phyloP scores from a whole-genome alignment of 2,888 invertebrate species.

The Eurytoma adleriae region DNA sequence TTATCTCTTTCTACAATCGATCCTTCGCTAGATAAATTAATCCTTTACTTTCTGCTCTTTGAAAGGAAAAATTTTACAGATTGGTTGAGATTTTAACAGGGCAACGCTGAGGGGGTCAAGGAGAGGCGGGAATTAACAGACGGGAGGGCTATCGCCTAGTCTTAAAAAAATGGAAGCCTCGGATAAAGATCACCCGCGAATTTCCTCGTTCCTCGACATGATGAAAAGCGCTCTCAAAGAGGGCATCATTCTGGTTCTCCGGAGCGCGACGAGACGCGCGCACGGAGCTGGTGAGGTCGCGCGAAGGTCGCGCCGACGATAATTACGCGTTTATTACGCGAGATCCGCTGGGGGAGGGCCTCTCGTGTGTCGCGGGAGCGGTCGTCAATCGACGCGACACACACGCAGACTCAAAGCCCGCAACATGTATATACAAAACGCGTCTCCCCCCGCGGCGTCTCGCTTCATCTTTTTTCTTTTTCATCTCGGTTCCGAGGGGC shows the following conservation, averaged over 20 bases:
- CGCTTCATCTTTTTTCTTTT: not conserved
- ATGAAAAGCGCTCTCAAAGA: not conserved
- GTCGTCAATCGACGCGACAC: constrained; percentile 23
- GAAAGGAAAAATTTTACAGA: constrained; percentile 4
- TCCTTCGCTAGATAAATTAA: not conserved
- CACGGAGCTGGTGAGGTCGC: constrained; percentile 6
- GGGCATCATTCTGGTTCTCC: too few species aligned
- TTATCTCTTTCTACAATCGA: not conserved
- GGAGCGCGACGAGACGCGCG: not conserved
- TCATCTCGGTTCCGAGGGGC: not conserved
- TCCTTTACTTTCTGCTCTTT: not conserved
- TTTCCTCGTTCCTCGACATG: constrained; percentile 3
- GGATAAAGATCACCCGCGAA: constrained; percentile 31
- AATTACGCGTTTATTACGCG: constrained; percentile 46
- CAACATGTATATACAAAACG: not conserved
- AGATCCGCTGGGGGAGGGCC: constrained; percentile 42
- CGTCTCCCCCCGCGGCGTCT: not conserved
- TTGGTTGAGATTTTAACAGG: not conserved
- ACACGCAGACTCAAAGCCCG: not conserved
- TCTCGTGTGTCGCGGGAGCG: constrained; percentile 6
- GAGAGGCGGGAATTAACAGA: not conserved
- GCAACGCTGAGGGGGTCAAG: not conserved
- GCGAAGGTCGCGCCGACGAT: constrained; percentile 30
- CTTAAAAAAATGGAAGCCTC: constrained; percentile 33
- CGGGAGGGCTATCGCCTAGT: constrained; percentile 40